phyloP scores from a whole-genome alignment of 2,888 invertebrate genomes.

The Lochmaea crataegi region DNA sequence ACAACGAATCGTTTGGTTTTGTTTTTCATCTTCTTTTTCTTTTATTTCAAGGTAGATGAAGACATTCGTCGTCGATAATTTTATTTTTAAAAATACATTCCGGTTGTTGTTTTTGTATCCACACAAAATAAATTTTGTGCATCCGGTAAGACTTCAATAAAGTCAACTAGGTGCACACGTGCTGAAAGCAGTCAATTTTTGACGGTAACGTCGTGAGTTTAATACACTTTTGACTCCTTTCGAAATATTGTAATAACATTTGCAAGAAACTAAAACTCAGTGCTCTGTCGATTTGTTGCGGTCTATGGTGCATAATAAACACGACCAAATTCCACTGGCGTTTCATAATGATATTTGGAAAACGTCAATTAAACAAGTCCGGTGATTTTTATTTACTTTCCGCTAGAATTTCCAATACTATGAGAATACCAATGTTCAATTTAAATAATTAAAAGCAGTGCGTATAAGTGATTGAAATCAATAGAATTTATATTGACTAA shows the following conservation, averaged over 20 bases:
- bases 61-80: not conserved
- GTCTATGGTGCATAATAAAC: constrained; percentile 10
- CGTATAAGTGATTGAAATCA: no score
- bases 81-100: not conserved
- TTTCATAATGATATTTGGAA: not conserved
- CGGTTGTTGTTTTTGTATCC: not conserved
- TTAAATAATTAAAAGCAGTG: no score
- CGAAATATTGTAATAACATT: constrained; percentile 15
- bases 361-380: not conserved
- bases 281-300: constrained; percentile 2
- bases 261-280: not conserved
- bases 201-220: constrained; percentile 9
- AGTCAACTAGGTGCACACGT: constrained; percentile 5
- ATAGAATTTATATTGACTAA: no score
- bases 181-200: constrained; percentile 13
- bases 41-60: constrained; percentile 1
- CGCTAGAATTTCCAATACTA: no score
- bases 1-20: not conserved
- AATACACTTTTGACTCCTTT: constrained; percentile 5
- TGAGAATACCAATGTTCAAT: no score
- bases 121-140: not conserved
- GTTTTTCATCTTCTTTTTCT: not conserved
- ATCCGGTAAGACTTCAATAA: constrained; percentile 14
- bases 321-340: not conserved
- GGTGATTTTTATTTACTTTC: no score